phyloP scores from a whole-genome alignment of 2,113 vertebrate species.

The Sigmodon hispidus region DNA sequence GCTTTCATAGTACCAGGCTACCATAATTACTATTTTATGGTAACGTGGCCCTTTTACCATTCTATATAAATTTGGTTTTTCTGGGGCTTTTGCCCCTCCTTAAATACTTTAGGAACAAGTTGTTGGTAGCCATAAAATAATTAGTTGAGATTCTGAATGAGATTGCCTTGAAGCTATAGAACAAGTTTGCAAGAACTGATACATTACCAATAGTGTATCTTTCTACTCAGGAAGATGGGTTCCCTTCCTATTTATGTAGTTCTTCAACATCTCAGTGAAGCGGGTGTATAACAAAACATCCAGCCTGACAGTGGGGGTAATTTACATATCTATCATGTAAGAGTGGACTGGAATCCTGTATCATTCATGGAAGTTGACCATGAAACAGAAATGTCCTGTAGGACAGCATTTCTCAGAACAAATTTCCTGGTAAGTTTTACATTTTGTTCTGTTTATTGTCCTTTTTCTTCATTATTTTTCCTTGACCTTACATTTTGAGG shows the following conservation, averaged over 20 bases:
- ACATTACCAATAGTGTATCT: neutral
- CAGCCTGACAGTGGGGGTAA: neutral
- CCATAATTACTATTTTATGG: neutral
- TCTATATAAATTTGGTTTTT: too few species aligned
- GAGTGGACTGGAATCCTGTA: too few species aligned
- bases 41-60: neutral
- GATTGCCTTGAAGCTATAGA: neutral
- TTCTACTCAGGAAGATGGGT: neutral
- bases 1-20: neutral
- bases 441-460: neutral
- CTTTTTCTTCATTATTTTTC: neutral
- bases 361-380: neutral
- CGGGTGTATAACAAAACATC: neutral
- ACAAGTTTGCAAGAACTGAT: neutral
- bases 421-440: neutral
- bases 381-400: neutral
- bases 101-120: neutral
- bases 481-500: neutral
- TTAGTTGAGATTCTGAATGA: neutral
- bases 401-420: neutral
- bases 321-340: too few species aligned
- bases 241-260: neutral
- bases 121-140: neutral
- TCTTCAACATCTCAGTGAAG: neutral
- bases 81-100: neutral